A percentile compares a stretch with the other conserved stretches of the same genome.
Evolutionary conservation across 2,113 vertebrate genomes (phyloP).

Genomic region (Seriola quinqueradiata): DNA sequence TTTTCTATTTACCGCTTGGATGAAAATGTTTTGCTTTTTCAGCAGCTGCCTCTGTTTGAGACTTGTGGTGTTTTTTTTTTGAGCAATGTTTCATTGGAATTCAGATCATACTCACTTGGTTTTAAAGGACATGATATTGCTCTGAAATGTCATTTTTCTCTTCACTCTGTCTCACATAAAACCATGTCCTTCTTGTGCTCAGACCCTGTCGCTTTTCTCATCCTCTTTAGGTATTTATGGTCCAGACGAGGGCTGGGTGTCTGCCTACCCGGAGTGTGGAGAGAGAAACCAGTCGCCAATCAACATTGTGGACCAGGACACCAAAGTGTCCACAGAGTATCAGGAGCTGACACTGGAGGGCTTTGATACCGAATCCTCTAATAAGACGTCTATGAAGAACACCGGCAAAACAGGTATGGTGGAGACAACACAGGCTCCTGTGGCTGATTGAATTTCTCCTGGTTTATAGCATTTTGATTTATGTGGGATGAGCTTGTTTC

Average conservation of each 20-base stretch:
- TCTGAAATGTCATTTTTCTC: conserved; percentile 32
- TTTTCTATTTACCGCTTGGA: conserved; percentile 39
- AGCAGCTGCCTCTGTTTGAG: conserved; percentile 28
- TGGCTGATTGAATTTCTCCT: neutral
- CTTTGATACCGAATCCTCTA: conserved; percentile 93
- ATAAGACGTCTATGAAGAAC: conserved; percentile 99
- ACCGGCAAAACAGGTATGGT: conserved; percentile 94
- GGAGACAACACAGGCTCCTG: neutral
- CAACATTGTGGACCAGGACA: conserved; percentile 90
- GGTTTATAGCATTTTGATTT: neutral
- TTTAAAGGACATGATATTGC: conserved; percentile 22
- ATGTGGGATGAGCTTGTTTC: neutral
- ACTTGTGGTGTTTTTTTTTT: conserved; percentile 40
- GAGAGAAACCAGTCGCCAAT: conserved; percentile 95
- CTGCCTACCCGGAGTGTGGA: conserved; percentile 89
- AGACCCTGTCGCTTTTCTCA: conserved; percentile 37
- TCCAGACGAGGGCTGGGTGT: conserved; percentile 93
- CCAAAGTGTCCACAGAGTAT: conserved; percentile 89
- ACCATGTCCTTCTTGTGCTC: neutral
- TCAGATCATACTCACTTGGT: conserved; percentile 42
- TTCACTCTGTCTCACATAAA: neutral
- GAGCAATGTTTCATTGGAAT: conserved; percentile 41
- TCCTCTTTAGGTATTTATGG: conserved; percentile 89
- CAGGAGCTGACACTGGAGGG: conserved; percentile 94
- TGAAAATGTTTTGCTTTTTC: conserved; percentile 34